Conservation (phyloP, 2,113 vertebrate genomes). For the Polypterus senegalus region DNA sequence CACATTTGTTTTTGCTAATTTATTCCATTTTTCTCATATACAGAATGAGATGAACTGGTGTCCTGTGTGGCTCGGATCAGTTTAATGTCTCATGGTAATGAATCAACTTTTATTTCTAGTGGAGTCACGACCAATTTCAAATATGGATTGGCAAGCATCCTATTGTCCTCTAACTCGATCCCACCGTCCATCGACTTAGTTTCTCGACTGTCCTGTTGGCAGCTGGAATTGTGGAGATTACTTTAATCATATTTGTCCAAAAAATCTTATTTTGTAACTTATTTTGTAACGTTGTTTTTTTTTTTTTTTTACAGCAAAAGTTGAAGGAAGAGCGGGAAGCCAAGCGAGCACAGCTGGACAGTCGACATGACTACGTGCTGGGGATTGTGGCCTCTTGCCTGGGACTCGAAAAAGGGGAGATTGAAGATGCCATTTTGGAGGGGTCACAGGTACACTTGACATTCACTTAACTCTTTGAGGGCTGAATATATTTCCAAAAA, state of each 20-base stretch:
- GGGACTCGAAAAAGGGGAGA: conserved; percentile 63
- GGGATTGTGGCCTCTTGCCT: conserved; percentile 65
- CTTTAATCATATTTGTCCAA: neutral
- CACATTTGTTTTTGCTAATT: no score
- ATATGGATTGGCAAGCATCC: no score
- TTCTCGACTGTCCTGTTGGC: neutral
- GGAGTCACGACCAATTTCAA: no score
- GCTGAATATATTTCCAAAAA: no score
- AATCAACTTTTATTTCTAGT: no score
- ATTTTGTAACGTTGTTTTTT: neutral
- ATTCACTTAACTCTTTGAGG: neutral
- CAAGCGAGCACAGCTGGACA: conserved; percentile 68
- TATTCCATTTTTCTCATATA: no score
- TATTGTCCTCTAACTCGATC: no score
- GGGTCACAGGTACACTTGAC: conserved; percentile 61
- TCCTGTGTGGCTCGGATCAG: no score
- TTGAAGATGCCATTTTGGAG: conserved; percentile 81
- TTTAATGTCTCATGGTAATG: no score
- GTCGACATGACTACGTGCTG: conserved; percentile 73
- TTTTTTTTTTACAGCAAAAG: conserved; percentile 64
- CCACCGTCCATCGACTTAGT: no score
- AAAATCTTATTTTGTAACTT: neutral
- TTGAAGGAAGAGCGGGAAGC: conserved; percentile 82
- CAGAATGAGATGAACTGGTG: no score
- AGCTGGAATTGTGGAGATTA: neutral